These are phyloP conservation scores for Seriola dumerili DNA, from an alignment of 2,113 vertebrate genomes.

Conservation along the genomic window DNA sequence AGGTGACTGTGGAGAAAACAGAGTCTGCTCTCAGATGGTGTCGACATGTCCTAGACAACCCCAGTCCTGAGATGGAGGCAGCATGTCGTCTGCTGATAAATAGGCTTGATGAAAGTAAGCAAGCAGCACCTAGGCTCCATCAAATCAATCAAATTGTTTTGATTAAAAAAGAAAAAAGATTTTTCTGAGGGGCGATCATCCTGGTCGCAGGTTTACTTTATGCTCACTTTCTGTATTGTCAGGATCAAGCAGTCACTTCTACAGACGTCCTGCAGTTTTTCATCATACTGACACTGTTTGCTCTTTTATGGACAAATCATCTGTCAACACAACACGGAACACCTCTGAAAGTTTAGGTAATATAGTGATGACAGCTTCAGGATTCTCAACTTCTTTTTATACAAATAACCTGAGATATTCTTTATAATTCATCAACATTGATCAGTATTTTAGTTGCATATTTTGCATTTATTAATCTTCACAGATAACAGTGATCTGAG, in stretches of 20 bases:
- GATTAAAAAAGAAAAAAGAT: not conserved
- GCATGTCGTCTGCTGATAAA: constrained; percentile 83
- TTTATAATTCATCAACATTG: not conserved
- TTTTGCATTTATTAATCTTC: constrained; percentile 77
- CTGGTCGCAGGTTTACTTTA: not conserved
- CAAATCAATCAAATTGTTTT: not conserved
- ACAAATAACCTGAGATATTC: not conserved
- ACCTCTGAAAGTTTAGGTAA: constrained; percentile 86
- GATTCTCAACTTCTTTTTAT: not conserved
- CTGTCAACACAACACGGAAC: constrained; percentile 81
- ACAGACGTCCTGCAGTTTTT: constrained; percentile 78
- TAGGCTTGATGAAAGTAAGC: constrained; percentile 84
- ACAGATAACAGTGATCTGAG: constrained; percentile 79
- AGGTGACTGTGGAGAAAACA: constrained; percentile 53
- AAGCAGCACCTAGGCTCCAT: not conserved
- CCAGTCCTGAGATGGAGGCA: constrained; percentile 85
- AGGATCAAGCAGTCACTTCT: constrained; percentile 82
- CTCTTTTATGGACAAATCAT: constrained; percentile 81
- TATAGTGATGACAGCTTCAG: constrained; percentile 19
- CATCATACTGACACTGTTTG: constrained; percentile 76
- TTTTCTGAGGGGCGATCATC: not conserved
- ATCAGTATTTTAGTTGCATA: not conserved
- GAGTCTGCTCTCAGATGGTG: constrained; percentile 86
- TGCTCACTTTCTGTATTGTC: constrained; percentile 73
- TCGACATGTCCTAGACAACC: constrained; percentile 87